phyloP scores from a whole-genome alignment of 2,113 vertebrate species.

The Cyanistes caeruleus region DNA sequence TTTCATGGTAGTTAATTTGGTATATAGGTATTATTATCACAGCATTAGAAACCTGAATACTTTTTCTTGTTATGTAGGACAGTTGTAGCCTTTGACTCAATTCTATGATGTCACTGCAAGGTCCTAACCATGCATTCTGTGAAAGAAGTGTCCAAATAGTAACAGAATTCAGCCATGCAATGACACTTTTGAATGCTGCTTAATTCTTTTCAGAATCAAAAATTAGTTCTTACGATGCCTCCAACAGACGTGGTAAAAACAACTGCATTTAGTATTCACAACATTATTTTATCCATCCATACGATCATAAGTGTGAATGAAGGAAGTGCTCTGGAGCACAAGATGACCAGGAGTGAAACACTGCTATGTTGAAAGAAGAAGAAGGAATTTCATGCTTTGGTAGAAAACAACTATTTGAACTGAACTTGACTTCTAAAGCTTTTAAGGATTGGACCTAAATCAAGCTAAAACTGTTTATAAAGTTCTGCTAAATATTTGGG shows the following conservation, averaged over 20 bases:
- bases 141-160: not conserved
- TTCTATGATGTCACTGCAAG: rapidly evolving
- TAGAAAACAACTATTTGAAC: conserved; percentile 1
- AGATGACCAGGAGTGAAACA: not conserved
- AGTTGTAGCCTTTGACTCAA: not conserved
- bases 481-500: not conserved
- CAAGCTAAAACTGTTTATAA: not conserved
- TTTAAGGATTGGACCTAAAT: conserved; percentile 17
- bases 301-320: not conserved
- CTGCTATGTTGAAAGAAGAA: not conserved
- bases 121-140: not conserved
- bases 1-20: not conserved
- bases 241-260: not conserved
- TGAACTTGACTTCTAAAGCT: conserved; percentile 20
- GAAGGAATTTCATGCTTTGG: not conserved
- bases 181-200: not conserved
- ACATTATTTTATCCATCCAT: not conserved
- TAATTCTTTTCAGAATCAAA: not conserved
- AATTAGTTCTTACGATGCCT: not conserved
- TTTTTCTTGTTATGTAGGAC: not conserved
- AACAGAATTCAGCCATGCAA: not conserved
- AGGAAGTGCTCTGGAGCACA: not conserved
- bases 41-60: not conserved
- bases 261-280: not conserved
- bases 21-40: not conserved